phyloP scores from a whole-genome alignment of 1,140 invertebrate genomes.

The Eumaeus atala region DNA sequence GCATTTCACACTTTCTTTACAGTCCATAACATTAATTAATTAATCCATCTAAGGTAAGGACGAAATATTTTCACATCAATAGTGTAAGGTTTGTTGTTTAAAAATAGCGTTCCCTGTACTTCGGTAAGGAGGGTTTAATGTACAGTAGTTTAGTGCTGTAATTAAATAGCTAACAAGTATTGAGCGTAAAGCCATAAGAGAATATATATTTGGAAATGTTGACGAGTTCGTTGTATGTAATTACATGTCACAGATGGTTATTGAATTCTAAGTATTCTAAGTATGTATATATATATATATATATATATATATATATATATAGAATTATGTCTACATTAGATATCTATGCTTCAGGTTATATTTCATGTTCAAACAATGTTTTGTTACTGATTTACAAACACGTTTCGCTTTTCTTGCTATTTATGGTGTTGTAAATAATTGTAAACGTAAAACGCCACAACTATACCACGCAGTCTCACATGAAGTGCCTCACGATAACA shows the following conservation, averaged over 20 bases:
- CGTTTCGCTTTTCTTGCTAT: constrained; percentile 57
- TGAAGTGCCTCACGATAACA: constrained; percentile 37
- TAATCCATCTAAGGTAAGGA: constrained; percentile 61
- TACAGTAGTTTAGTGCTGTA: constrained; percentile 67
- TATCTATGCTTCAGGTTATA: constrained; percentile 60
- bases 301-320: constrained; percentile 38
- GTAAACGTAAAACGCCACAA: constrained; percentile 13
- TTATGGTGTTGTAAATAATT: constrained; percentile 18
- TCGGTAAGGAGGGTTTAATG: constrained; percentile 55
- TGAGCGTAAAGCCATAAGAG: constrained; percentile 62
- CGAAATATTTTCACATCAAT: constrained; percentile 71
- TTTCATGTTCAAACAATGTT: constrained; percentile 45
- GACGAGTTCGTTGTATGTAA: constrained; percentile 67
- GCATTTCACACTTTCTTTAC: constrained; percentile 72
- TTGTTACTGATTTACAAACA: constrained; percentile 59
- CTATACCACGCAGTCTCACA: constrained; percentile 40
- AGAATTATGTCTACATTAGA: constrained; percentile 43
- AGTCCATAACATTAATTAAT: constrained; percentile 58
- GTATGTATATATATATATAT: constrained; percentile 32
- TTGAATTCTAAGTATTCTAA: constrained; percentile 61
- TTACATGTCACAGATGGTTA: constrained; percentile 60
- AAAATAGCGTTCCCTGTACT: constrained; percentile 65
- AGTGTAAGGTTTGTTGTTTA: constrained; percentile 70
- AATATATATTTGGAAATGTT: constrained; percentile 73
- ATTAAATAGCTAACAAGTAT: constrained; percentile 61